Base-by-base conservation (phyloP, 2,888 invertebrate genomes). In the Podotricha telesiphe region DNA sequence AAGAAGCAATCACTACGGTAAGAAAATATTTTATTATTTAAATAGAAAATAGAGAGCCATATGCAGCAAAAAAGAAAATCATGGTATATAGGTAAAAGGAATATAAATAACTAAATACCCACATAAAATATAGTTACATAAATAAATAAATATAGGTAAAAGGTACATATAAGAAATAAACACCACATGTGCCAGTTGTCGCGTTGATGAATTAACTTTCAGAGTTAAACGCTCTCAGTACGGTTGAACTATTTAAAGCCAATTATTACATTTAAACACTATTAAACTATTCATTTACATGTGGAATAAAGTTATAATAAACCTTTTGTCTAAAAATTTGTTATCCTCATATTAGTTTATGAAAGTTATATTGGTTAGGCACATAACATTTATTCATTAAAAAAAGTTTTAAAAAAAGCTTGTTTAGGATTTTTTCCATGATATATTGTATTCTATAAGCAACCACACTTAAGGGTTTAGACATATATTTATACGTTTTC, bases 121-220 rank as follows among this genome's bases (percentile, higher is more conserved):
- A n/a, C n/a, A n/a, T n/a, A 45, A 15, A 45, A n/a, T n/a, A 45
- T 45, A n/a, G 5, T 7, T 1, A 17, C 8, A 17, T 4, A 51
- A 22, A 42, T 1, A 13, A 15, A 51, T 51, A 28, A n/a, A 34
- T 28, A 7, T n/a, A n/a, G n/a, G n/a, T n/a, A n/a, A n/a, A n/a
- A n/a, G n/a, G n/a, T 1, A 17, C 8, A 17, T 4, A 51, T n/a
- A 22, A 42, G 6, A 13, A 15, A 51, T 51, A 28, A n/a, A 34
- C n/a, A 7, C n/a, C 28, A 28, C 53, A 53, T 53, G 53, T 34
- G 28, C 53, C 28, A 53, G 53, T 53, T 28, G 53, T 53, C 28
- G n/a, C n/a, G 53, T 34, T 53, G n/a, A 53, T 53, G 28, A 53
- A 53, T 53, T 53, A 34, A n/a, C 53, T 53, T 53, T n/a, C 28